Percentiles rank a stretch among this genome's conserved stretches.
These are phyloP conservation scores for Pithys albifrons DNA, from an alignment of 2,113 vertebrate genomes.

Conservation along the genomic window DNA sequence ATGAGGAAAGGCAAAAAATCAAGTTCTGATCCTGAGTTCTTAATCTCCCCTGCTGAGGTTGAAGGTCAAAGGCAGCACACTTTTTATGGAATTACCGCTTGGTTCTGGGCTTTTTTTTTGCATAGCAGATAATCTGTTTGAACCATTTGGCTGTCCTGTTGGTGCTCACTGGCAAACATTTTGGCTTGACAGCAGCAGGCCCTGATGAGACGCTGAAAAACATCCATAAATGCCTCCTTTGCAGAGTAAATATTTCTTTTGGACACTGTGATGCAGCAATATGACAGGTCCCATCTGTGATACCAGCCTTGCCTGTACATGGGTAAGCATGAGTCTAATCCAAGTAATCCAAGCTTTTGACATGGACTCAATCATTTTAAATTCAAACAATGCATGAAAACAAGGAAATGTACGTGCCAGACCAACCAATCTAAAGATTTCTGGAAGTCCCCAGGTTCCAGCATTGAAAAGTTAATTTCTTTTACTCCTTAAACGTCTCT, in stretches of 20 bases:
- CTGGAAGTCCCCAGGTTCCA: background rate
- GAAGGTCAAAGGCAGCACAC: background rate
- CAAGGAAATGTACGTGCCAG: background rate
- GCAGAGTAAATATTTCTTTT: conserved; percentile 35
- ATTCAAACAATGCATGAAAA: background rate
- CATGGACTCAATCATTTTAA: background rate
- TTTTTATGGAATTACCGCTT: background rate
- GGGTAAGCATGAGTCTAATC: background rate
- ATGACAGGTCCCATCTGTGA: background rate
- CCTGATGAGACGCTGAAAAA: background rate
- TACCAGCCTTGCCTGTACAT: background rate
- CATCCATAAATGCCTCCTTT: background rate
- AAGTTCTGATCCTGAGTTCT: background rate
- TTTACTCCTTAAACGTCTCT: background rate
- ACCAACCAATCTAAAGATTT: background rate
- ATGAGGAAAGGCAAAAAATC: rapidly evolving
- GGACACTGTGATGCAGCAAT: background rate
- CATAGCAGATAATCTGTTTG: background rate
- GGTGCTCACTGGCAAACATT: background rate
- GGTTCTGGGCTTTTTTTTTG: background rate
- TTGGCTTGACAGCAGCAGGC: background rate
- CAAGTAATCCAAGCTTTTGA: conserved; percentile 3
- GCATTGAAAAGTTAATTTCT: conserved; percentile 17
- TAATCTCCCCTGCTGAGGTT: background rate
- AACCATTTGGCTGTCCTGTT: background rate